Base-by-base conservation (phyloP, 2,797 vertebrate species). In the Sebastes hubbsi region DNA sequence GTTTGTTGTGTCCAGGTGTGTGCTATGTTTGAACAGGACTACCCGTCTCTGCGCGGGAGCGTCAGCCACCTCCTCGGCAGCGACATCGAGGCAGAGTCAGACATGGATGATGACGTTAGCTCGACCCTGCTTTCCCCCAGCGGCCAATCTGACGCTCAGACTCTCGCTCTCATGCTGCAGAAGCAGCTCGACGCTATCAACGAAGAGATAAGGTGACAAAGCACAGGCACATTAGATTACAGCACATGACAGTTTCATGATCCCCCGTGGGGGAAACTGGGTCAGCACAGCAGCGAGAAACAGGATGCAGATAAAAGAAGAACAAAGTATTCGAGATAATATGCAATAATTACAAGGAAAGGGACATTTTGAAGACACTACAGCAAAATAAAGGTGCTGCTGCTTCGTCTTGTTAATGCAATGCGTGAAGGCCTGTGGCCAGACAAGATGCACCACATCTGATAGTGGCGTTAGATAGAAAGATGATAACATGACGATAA, bases 111-210 rank as follows among this genome's bases (percentile, higher is more conserved):
- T 38, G 97, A 98, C 0, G 97, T 97, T 82, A 96, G 97, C 88
- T 97, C 98, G 4, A 80, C 95, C 29, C 88, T 97, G 80, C 94
- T 97, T 49, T 99, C 98, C 22, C 98, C 98, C 4, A 94, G 97
- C 0, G 97, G 97, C 75, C 98, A 98, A 90, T 99, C 98, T 0
- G 98, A 99, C 0, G 98, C 98, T 20, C 98, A 99, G 92, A 99
- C 98, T 0, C 92, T 99, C 25, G 98, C 98, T 72, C 96, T 98
- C 87, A 99, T 99, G 98, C 94, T 99, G 49, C 98, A 99, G 90
- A 96, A 99, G 91, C 98, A 99, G 91, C 95, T 99, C 67, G 98
- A 99, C 52, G 98, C 97, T 84, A 99, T 99, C 94, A 98, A 99
- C 0, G 97, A 98, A 82, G 98, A 99, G 96, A 99, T 99, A 94